Conservation (phyloP, 2,797 vertebrate species). For the Rhabdophis nuchalis region DNA sequence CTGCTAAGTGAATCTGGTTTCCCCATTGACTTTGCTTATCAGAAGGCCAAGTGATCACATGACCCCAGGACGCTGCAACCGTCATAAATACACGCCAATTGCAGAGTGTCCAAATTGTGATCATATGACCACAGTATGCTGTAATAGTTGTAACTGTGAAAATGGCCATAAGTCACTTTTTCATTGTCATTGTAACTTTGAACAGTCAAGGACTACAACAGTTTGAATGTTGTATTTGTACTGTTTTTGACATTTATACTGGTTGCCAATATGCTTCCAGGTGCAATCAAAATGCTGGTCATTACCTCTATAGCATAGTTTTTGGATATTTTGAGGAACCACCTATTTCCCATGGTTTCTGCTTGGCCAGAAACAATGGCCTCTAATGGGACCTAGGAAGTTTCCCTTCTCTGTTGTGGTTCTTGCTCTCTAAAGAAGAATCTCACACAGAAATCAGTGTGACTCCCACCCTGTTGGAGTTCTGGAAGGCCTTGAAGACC, state of each 20-base stretch:
- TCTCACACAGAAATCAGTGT: background rate
- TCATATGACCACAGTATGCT: background rate
- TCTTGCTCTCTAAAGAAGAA: background rate
- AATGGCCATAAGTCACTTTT: background rate
- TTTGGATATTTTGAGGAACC: background rate
- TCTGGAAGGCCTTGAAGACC: background rate
- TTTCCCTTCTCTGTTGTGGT: background rate
- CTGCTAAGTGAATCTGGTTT: background rate
- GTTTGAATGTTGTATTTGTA: background rate
- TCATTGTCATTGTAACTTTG: background rate
- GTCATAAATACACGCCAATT: background rate
- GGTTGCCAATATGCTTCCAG: background rate
- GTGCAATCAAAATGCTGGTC: background rate
- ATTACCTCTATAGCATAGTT: background rate
- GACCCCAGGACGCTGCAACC: background rate
- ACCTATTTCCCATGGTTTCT: background rate
- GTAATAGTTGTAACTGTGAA: no score
- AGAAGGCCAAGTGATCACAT: background rate
- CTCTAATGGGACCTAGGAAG: background rate
- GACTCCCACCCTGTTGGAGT: background rate
- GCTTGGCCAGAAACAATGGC: background rate
- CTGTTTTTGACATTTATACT: background rate
- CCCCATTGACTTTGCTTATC: background rate
- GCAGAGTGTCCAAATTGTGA: background rate
- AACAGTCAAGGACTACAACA: background rate